phyloP scores from a whole-genome alignment of 2,797 vertebrate genomes.

The Masticophis lateralis region DNA sequence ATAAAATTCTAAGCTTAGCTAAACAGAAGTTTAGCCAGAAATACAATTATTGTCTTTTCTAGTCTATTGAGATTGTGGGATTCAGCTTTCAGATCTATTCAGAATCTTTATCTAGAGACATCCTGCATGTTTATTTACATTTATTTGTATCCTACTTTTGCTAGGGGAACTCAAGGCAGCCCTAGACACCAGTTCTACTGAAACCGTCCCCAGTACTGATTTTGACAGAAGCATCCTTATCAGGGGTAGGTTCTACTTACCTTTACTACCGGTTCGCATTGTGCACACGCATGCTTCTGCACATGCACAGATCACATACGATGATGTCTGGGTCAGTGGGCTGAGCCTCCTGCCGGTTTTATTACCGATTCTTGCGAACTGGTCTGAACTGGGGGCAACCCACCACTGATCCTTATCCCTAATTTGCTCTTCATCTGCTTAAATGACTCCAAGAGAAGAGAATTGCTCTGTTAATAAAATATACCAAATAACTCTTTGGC shows the following conservation, averaged over 20 bases:
- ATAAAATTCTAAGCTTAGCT: not conserved
- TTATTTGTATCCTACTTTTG: not conserved
- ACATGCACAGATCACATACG: no score
- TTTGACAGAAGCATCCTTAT: not conserved
- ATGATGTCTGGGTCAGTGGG: no score
- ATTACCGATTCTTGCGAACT: no score
- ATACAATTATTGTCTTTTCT: not conserved
- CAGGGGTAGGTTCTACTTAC: not conserved
- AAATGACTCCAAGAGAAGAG: not conserved
- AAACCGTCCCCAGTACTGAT: not conserved
- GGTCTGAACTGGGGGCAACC: no score
- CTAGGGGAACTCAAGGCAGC: not conserved
- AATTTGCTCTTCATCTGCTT: not conserved
- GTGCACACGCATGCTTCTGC: no score
- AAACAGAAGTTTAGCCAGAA: not conserved
- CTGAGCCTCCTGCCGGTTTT: no score
- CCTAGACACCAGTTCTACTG: not conserved
- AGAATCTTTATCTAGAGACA: not conserved
- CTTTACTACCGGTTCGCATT: no score
- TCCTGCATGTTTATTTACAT: not conserved
- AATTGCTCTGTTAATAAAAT: not conserved
- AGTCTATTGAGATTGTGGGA: not conserved
- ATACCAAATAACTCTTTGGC: not conserved
- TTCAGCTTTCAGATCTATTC: not conserved
- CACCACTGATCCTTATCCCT: not conserved